Evolutionary conservation across 1,140 invertebrate genomes (phyloP).

Genomic region (Hesperophylax magnus): DNA sequence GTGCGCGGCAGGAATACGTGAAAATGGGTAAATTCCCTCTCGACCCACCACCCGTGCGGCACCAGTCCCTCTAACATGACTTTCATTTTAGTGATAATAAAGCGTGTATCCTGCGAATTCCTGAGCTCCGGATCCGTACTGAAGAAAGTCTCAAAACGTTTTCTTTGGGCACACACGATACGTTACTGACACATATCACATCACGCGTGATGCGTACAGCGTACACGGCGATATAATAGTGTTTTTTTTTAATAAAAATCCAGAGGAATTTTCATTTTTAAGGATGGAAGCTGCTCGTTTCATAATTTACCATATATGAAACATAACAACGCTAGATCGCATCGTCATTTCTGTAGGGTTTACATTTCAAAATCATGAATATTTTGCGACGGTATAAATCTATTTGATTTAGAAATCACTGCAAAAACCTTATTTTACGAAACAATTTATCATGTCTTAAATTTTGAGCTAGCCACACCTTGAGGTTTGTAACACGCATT

Average conservation of each 20-base stretch:
- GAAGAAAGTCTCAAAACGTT: constrained; percentile 36
- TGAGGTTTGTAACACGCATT: no score
- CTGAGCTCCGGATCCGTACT: constrained; percentile 24
- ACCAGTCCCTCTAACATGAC: constrained; percentile 44
- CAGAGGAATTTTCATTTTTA: no score
- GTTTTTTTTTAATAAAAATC: not conserved
- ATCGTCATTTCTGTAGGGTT: no score
- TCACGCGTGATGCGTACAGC: constrained; percentile 15
- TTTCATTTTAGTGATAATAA: constrained; percentile 55
- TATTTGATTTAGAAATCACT: no score
- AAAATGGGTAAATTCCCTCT: constrained; percentile 19
- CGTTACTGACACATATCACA: constrained; percentile 37
- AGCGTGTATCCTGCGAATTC: constrained; percentile 48
- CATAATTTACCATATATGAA: no score
- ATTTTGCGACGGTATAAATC: no score
- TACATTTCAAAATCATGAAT: no score
- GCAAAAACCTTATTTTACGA: no score
- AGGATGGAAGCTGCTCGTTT: no score
- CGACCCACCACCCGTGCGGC: constrained; percentile 5
- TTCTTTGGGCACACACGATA: constrained; percentile 34
- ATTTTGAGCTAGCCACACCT: no score
- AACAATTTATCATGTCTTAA: no score
- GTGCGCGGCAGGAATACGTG: constrained; percentile 36
- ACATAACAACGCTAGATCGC: no score
- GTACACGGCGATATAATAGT: constrained; percentile 23